Evolutionary conservation across 2,113 vertebrate genomes (phyloP), one percentile per base, ranked within the genome.

Genomic region (Cricetomys ansorgei): DNA sequence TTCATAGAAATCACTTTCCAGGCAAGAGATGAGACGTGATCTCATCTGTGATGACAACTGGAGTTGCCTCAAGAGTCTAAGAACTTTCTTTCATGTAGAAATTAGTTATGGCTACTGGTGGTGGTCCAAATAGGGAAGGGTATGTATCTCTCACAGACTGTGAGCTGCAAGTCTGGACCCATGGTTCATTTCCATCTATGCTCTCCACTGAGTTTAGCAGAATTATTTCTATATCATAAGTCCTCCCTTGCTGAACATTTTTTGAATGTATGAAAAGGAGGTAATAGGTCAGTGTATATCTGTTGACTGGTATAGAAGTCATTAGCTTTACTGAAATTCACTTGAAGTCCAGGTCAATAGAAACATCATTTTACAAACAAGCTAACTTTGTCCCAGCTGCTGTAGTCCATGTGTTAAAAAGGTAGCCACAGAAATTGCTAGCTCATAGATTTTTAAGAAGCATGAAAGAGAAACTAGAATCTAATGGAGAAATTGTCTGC

Each of bases 241-340:
- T 59, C 8, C 31, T 79, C 17, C 76, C 85, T 89, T 75, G 45
- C 34, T 75, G 91, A 79, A 93, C 37, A 86, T 84, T 84, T 92
- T 34, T 45, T 69, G 5, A 92, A 79, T 57, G 27, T 27, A 75
- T 76, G 10, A 17, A 75, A 40, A 96, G 48, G n/a, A 5, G 7
- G 12, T 75, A 83, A 5, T 81, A 13, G 37, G 31, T 40, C 59
- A 94, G 69, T 75, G 37, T 84, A 8, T 69, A 29, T 17, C 15
- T 77, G 13, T 17, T 79, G n/a, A 64, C 43, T 76, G 7, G 57
- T 65, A 48, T 23, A 86, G 55, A 88, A 92, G 31, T 77, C 70
- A 67, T 81, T 88, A 85, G 27, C 8, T 91, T 92, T 87, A 64
- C 29, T 92, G 80, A 93, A 96, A 89, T 91, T 91, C 73, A 77